Percentiles rank a stretch among this genome's conserved stretches.
Conservation (phyloP, 2,797 vertebrate genomes). For the Lepus oiostolus region DNA sequence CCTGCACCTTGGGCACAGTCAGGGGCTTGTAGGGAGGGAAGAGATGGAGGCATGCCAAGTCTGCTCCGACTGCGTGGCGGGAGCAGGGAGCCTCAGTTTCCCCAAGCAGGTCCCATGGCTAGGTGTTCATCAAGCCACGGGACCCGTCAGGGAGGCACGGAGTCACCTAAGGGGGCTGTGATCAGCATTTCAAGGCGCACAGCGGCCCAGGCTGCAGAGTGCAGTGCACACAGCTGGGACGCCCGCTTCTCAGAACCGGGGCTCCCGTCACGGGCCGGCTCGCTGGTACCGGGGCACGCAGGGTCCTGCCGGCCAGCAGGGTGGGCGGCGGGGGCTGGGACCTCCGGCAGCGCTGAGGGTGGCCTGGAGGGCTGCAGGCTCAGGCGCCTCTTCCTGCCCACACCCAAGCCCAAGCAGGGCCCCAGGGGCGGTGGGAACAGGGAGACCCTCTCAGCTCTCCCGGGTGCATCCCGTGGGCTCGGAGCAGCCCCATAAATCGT, state of each 20-base stretch:
- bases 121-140: not conserved
- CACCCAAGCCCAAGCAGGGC: conserved; percentile 26
- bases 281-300: not conserved
- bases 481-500: conserved; percentile 87
- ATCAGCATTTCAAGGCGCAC: not conserved
- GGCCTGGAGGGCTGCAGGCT: conserved; percentile 57
- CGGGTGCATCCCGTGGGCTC: conserved; percentile 75
- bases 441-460: conserved; percentile 68
- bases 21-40: not conserved
- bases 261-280: not conserved
- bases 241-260: not conserved
- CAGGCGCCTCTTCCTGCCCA: conserved; percentile 64
- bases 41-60: not conserved
- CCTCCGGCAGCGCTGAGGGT: conserved; percentile 50
- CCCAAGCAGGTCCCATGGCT: conserved; percentile 20
- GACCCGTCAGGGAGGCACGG: not conserved
- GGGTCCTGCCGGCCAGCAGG: not conserved
- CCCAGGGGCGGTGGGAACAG: conserved; percentile 67
- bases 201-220: not conserved
- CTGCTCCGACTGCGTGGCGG: not conserved
- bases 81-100: conserved; percentile 25
- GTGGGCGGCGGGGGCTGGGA: conserved; percentile 22
- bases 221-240: not conserved
- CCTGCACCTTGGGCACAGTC: not conserved
- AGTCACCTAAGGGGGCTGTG: not conserved